Percentiles rank a stretch among this genome's conserved stretches.
phyloP scores from a whole-genome alignment of 2,888 invertebrate species.

The Latheticus oryzae region DNA sequence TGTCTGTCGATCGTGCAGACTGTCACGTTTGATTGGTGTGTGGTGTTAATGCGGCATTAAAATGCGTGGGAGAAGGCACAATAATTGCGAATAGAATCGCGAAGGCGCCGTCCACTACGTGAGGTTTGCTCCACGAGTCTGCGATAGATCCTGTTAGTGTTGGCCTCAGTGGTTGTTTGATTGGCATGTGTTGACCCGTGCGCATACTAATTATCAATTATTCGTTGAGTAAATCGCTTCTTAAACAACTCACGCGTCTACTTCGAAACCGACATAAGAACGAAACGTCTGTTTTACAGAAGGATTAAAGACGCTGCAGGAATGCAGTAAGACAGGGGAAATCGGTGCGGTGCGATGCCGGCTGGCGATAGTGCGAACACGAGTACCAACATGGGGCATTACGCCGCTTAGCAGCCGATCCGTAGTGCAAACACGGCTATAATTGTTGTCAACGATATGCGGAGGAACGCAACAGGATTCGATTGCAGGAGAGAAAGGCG shows the following conservation, averaged over 20 bases:
- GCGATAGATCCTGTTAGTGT: constrained; percentile 44
- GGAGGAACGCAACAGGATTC: constrained; percentile 48
- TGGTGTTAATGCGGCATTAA: constrained; percentile 46
- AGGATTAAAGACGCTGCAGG: constrained; percentile 11
- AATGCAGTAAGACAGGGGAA: constrained; percentile 6
- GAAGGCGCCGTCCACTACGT: constrained; percentile 53
- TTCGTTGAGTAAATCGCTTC: constrained; percentile 13
- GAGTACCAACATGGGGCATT: constrained; percentile 49
- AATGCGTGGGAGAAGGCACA: constrained; percentile 50
- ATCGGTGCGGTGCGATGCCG: constrained; percentile 42
- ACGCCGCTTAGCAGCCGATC: constrained; percentile 41
- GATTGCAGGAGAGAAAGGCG: constrained; percentile 67
- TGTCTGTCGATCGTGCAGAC: constrained; percentile 1
- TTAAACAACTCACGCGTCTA: constrained; percentile 30
- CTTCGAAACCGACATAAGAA: no score
- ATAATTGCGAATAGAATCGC: constrained; percentile 53
- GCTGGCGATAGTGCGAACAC: constrained; percentile 46
- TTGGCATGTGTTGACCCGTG: constrained; percentile 52
- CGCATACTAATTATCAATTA: constrained; percentile 53
- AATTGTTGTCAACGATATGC: constrained; percentile 40
- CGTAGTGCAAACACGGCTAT: constrained; percentile 35
- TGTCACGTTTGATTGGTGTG: constrained; percentile 31
- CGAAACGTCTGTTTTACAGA: no score
- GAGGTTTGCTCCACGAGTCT: constrained; percentile 46
- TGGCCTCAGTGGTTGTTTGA: constrained; percentile 43